Conservation (phyloP, 2,797 vertebrate genomes). For the Aeoliscus strigatus region DNA sequence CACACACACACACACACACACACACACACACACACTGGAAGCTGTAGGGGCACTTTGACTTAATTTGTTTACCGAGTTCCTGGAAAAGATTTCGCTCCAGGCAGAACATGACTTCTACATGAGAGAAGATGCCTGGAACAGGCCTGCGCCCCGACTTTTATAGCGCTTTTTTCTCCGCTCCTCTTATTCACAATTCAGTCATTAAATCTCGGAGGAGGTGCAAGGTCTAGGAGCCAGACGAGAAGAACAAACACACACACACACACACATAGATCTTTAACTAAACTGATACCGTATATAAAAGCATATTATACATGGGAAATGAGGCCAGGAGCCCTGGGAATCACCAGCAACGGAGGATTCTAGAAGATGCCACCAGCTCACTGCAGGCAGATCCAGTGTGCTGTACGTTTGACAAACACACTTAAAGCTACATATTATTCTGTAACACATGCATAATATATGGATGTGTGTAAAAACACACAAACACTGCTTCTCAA, state of each 20-base stretch:
- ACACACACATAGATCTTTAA: neutral
- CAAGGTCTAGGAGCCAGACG: neutral
- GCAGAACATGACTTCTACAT: constrained; percentile 45
- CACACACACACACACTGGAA: constrained; percentile 20
- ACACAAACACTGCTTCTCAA: constrained; percentile 1
- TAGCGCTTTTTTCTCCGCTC: constrained; percentile 7
- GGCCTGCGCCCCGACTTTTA: constrained; percentile 12
- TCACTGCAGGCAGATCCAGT: constrained; percentile 6
- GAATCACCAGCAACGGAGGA: constrained; percentile 13
- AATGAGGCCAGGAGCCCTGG: constrained; percentile 20
- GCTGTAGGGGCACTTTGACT: constrained; percentile 52
- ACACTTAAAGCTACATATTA: constrained; percentile 6
- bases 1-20: constrained; percentile 17
- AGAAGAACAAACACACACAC: neutral
- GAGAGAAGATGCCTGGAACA: constrained; percentile 37
- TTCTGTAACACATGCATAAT: constrained; percentile 6
- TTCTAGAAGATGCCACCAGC: constrained; percentile 21
- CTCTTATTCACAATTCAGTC: constrained; percentile 14
- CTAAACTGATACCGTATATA: constrained; percentile 2
- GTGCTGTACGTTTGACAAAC: neutral
- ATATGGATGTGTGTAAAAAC: neutral
- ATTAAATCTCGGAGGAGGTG: constrained; percentile 18
- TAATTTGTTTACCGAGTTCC: constrained; percentile 62
- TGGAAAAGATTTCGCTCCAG: constrained; percentile 52
- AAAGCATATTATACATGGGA: constrained; percentile 10